Evolutionary conservation across 2,888 invertebrate species (phyloP).

Genomic region (Diarsia mendica): DNA sequence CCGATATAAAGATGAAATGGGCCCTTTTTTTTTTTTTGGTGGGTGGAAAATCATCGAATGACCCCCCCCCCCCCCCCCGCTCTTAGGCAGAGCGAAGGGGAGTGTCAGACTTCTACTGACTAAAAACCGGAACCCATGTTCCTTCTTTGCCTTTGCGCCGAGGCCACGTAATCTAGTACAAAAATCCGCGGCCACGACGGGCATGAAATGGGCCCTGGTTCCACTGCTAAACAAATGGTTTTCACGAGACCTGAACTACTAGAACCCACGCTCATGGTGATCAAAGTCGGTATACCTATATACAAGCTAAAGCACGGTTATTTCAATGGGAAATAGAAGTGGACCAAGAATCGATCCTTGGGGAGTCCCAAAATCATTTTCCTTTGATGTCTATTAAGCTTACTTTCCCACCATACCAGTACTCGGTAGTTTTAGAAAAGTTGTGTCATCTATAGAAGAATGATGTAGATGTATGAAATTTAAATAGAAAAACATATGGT

Average conservation of each 20-base stretch:
- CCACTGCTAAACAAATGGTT: not conserved
- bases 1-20: no score
- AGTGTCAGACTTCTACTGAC: no score
- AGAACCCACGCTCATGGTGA: not conserved
- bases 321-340: not conserved
- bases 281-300: not conserved
- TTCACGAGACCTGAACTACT: not conserved
- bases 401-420: not conserved
- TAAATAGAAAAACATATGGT: not conserved
- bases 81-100: no score
- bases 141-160: no score
- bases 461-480: not conserved
- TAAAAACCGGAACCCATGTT: no score
- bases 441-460: not conserved
- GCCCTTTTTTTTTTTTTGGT: no score
- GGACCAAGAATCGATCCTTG: constrained; percentile 2
- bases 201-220: not conserved
- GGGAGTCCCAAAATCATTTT: not conserved
- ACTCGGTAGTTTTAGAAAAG: not conserved
- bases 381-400: not conserved
- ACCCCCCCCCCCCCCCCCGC: no score
- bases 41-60: no score
- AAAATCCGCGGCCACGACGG: no score
- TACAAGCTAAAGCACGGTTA: not conserved
- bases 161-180: no score